Evolutionary conservation across 2,888 invertebrate species (phyloP), one percentile per base, ranked within the genome.

Genomic region (Gasteruption jaculator): DNA sequence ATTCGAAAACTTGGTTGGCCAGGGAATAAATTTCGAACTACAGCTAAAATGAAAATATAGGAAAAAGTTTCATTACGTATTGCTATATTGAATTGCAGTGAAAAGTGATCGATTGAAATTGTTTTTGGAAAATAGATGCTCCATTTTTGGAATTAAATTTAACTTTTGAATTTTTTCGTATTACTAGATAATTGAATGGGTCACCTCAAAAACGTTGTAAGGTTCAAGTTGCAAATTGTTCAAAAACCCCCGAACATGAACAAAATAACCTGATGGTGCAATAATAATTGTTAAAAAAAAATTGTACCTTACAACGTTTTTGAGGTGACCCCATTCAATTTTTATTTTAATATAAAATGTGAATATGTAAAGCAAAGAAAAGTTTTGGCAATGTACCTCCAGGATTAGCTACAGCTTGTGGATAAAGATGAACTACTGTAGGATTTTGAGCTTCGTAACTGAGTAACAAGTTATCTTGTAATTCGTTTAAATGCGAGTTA

Each of bases 371-470:
- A 14, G 10, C 44, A 46, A 22, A 11, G 7, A 22, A 24, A 35
- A 7, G 20, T 22, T 36, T 30, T 11, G 1, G 38, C 3, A 42
- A 20, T 43, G 38, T 54, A 67, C 68, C 63, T 47, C 64, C 65
- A 11, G 71, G 60, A 57, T 66, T 72, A 1, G 68, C 58, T 3
- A 72, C 57, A n/a, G 71, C 70, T 50, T 71, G 71, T 2, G 74
- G 74, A 57, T 74, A 75, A 5, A 74, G 56, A 49, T 72, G 71
- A 35, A 80, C 73, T 34, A 76, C 63, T 36, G 74, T 74, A 4
- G 83, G 82, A 56, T 78, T 75, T 56, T 81, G 79, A 3, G 85
- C 81, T 0, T 79, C 76, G 62, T 80, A 85, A 19, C 74, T 73
- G 19, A 83, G 61, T 37, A 85, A 68, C 34, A 83, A 56, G 46